A percentile compares a stretch with the other conserved stretches of the same genome.
phyloP scores from a whole-genome alignment of 2,888 invertebrate species.

The Phengaris arion region DNA sequence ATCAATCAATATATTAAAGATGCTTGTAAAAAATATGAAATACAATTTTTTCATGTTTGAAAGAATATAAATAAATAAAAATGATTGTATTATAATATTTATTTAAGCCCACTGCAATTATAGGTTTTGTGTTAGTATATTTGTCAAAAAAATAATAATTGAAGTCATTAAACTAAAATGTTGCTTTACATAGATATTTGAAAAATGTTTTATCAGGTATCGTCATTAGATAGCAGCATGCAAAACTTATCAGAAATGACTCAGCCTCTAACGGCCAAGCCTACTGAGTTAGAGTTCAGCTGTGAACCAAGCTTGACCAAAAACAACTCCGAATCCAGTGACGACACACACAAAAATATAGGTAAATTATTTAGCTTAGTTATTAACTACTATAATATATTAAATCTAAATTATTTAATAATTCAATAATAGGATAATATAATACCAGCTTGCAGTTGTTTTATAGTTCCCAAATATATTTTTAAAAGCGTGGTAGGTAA shows the following conservation, averaged over 20 bases:
- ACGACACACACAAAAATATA: conserved; percentile 72
- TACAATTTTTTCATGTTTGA: too few species aligned
- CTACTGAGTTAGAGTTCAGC: conserved; percentile 53
- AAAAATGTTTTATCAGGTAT: conserved; percentile 54
- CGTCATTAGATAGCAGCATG: conserved; percentile 72
- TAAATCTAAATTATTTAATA: too few species aligned
- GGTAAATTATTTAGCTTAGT: conserved; percentile 44
- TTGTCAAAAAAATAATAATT: too few species aligned
- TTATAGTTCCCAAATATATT: too few species aligned
- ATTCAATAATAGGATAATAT: too few species aligned
- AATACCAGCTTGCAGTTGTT: too few species aligned
- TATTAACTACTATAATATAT: neutral
- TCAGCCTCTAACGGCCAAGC: conserved; percentile 70
- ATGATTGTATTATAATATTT: neutral
- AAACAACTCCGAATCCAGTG: conserved; percentile 65
- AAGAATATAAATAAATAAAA: too few species aligned
- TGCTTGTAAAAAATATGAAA: too few species aligned
- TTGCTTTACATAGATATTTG: too few species aligned
- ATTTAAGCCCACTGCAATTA: neutral
- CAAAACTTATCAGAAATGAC: conserved; percentile 75
- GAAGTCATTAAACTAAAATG: too few species aligned
- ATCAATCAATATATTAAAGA: too few species aligned
- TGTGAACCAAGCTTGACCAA: conserved; percentile 52
- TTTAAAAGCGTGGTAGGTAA: neutral
- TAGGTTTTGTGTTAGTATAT: too few species aligned